A percentile compares a stretch with the other conserved stretches of the same genome.
These are phyloP conservation scores for Sinosuthora webbiana DNA, from an alignment of 2,113 vertebrate genomes.

Conservation along the genomic window DNA sequence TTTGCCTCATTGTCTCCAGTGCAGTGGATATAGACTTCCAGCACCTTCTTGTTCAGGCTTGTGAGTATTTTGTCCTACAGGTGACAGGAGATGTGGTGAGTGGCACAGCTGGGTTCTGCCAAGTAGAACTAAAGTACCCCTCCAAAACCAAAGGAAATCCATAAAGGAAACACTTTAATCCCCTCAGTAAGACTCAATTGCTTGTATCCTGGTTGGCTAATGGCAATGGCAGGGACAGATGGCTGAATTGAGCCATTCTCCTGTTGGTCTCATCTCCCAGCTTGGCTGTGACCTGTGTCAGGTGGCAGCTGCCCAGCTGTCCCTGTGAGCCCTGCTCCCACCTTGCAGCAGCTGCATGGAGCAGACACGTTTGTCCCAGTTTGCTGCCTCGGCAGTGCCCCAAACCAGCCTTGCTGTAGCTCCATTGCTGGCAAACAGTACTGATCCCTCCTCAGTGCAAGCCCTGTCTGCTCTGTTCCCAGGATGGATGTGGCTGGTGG, in stretches of 20 bases:
- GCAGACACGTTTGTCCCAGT: fast-evolving
- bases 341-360: not conserved
- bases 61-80: slow-evolving; percentile 80
- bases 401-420: not conserved
- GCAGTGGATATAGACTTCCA: slow-evolving; percentile 82
- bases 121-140: not conserved
- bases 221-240: not conserved
- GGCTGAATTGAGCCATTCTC: not conserved
- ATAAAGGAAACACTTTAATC: not conserved
- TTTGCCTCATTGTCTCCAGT: slow-evolving; percentile 75
- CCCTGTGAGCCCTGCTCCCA: not conserved
- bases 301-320: not conserved
- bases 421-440: not conserved
- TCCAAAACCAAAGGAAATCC: not conserved
- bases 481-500: not conserved
- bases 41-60: slow-evolving; percentile 80
- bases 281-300: not conserved
- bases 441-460: not conserved
- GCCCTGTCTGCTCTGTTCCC: not conserved
- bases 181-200: fast-evolving
- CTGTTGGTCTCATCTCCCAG: not conserved
- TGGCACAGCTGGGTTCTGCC: not conserved
- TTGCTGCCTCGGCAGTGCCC: not conserved
- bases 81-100: not conserved
- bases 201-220: not conserved